Base-by-base conservation (phyloP, 1,140 invertebrate genomes). In the Andrena cerasifolii region DNA sequence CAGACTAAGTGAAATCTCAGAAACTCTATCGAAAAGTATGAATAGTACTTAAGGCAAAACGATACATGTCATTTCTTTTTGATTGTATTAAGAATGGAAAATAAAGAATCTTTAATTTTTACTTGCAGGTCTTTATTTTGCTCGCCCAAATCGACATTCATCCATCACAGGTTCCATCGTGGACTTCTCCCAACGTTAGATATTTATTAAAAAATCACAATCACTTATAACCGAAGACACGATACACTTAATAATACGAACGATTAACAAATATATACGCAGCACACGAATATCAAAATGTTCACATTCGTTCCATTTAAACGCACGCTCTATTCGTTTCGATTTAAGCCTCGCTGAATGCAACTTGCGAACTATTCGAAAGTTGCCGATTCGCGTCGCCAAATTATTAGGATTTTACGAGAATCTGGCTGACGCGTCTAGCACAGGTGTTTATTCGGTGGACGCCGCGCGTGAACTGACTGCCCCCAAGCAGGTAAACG, bases 11-110 rank as follows among this genome's bases (percentile, higher is more conserved):
- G 24, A 53, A n/a, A 12, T 53, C 2, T 2, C 6, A n/a, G 1
- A 53, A 24, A 53, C 12, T 53, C 21, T 10, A 53, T 24, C 5
- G 7, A 0, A 8, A 53, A 4, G 0, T 56, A 31, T 16, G 4
- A 45, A 56, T 21, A 7, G 12, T 70, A 70, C 18, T 56, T 70
- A 70, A 49, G 26, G 3, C 12, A 36, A 59, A 66, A 56, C 16
- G 43, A 3, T 40, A 4, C n/a, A 18, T 2, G 56, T 54, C 31
- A 70, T 40, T 45, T 70, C n/a, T n/a, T n/a, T n/a, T n/a, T n/a
- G n/a, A n/a, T n/a, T n/a, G n/a, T n/a, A n/a, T n/a, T n/a, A n/a
- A 21, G 40, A 21, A 31, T n/a, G 7, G 28, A 33, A 45, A 12
- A 14, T 54, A 31, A 54, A 54, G 33, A 62, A 49, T 21, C 7